phyloP scores from a whole-genome alignment of 2,113 vertebrate genomes.

The Thalassoma bifasciatum region DNA sequence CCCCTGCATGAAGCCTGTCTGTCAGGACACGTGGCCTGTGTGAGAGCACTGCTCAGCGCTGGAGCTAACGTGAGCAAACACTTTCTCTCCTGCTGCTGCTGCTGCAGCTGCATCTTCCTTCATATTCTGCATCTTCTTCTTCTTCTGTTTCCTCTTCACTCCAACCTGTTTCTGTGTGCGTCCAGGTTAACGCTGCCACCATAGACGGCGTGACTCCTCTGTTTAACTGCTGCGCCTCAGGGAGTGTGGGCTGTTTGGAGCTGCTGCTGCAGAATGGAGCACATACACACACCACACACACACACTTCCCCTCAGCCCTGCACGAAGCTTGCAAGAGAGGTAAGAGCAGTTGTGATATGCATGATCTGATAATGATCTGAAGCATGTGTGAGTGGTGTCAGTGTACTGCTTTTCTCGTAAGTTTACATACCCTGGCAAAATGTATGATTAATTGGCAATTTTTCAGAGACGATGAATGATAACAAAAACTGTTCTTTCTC shows the following conservation, averaged over 20 bases:
- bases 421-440: no score
- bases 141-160: neutral
- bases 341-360: no score
- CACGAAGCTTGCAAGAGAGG: conserved; percentile 96
- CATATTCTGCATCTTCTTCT: no score
- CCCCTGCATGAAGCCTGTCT: conserved; percentile 96
- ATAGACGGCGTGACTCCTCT: conserved; percentile 94
- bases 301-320: conserved; percentile 90
- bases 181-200: conserved; percentile 91
- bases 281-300: conserved; percentile 84
- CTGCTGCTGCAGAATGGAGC: conserved; percentile 92
- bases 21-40: conserved; percentile 92
- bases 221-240: conserved; percentile 91
- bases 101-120: no score
- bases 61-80: conserved; percentile 90
- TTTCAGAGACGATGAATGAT: no score
- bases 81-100: no score
- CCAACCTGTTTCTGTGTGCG: neutral
- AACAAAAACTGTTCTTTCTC: no score
- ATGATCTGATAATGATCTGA: no score
- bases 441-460: no score
- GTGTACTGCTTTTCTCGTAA: no score
- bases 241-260: conserved; percentile 87
- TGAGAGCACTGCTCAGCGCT: conserved; percentile 90
- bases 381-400: no score